Evolutionary conservation across 2,113 vertebrate genomes (phyloP), one percentile per base, ranked within the genome.

Genomic region (Sorex araneus): DNA sequence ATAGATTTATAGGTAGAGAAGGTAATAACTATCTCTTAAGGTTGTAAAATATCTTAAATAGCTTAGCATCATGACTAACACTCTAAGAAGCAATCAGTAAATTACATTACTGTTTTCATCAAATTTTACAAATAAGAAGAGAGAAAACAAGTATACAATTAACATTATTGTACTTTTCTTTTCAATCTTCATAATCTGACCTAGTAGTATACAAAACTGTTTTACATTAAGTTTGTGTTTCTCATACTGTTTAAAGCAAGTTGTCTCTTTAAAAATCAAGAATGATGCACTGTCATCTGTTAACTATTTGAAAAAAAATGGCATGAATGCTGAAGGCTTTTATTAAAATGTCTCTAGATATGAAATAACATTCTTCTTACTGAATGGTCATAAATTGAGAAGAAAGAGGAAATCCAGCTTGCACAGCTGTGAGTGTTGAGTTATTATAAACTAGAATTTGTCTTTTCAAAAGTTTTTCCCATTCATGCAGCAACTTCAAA

Each of bases 281-380:
- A 96, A 87, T 75, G 85, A 93, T 93, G 75, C 67, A 83, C 28
- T 90, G 70, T 94, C 93, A 96, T 96, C 94, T 97, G 94, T 91
- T 96, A 85, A 90, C 94, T 82, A 92, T 96, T 94, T 93, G 82
- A 95, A 91, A 80, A 87, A 43, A 43, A 91, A 94, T 75, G 82
- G 95, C 78, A 79, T 71, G 67, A 94, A 92, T 87, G 43, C 92
- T 92, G 74, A 92, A 94, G 82, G 85, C 80, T 95, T 94, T 95
- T 97, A 96, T 96, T 96, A 95, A 95, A 97, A 93, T 83, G 57
- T 95, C 78, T 94, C 90, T 92, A 94, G 90, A 95, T 95, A 91
- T 92, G 86, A 95, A 95, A 95, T 93, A 92, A 79, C 79, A 73
- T 89, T 94, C 80, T 94, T 91, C 73, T 93, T 63, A 92, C 40